phyloP scores from a whole-genome alignment of 1,140 invertebrate genomes.

The Caenorhabditis remanei region DNA sequence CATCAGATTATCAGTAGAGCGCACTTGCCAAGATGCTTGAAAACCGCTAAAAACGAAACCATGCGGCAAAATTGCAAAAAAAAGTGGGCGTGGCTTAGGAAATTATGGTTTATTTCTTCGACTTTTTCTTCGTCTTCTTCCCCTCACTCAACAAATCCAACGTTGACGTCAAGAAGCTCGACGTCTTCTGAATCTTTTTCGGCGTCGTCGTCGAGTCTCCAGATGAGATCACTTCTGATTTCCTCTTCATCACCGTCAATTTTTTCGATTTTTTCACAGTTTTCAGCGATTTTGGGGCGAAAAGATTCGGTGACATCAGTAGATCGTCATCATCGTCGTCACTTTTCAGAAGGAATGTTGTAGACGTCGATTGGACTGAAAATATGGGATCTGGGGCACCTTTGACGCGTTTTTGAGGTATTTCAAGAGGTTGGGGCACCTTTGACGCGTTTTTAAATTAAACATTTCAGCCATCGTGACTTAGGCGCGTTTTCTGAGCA shows the following conservation, averaged over 20 bases:
- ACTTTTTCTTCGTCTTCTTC: background rate
- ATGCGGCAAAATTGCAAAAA: no score
- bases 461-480: no score
- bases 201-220: no score
- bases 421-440: no score
- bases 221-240: no score
- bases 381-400: background rate
- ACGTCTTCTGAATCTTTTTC: background rate
- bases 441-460: no score
- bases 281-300: background rate
- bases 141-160: background rate
- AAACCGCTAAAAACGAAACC: no score
- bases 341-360: background rate
- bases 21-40: no score
- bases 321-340: background rate
- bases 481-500: no score
- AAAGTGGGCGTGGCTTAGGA: no score
- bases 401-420: no score
- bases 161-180: background rate
- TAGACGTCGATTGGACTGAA: background rate
- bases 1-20: no score
- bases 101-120: background rate
- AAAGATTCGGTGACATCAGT: background rate
- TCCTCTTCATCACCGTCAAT: background rate
- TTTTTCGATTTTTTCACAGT: background rate